Base-by-base conservation (phyloP, 2,888 invertebrate species). In the Nemapogon koenigi region DNA sequence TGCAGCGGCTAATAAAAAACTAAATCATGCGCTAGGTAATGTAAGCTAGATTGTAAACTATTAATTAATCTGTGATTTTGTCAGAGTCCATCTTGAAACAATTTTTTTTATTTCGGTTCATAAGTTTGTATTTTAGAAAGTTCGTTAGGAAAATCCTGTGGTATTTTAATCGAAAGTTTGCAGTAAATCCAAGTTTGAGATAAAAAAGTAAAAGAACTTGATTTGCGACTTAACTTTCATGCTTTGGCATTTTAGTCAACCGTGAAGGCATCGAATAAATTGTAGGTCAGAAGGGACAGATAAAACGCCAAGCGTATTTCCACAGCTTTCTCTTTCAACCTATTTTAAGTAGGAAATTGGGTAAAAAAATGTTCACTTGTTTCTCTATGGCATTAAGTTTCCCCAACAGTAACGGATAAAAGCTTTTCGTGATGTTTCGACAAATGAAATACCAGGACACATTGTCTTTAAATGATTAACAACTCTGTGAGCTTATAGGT, bases 241-340 rank as follows among this genome's bases (percentile, higher is more conserved):
- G 67, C 71, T 73, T 73, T 71, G 70, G 68, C 70, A 63, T 73
- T 73, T 73, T 65, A 72, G 64, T 72, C 71, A 69, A 68, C 65
- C 72, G 72, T 71, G 66, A 73, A 73, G 68, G 63, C 69, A 68
- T 66, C 65, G 67, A 71, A 72, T 73, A 71, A 73, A 75, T 73
- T 72, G 72, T 75, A 68, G 71, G 75, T 73, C 75, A 70, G 67
- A 69, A 70, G 72, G 75, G 73, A 75, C 70, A 73, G 69, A 76
- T 73, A 73, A 75, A 73, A 55, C 59, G 62, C 51, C 49, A 49
- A 62, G 54, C 57, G 60, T 57, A 58, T 63, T 66, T 66, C 58
- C 56, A 53, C 51, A 49, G 55, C 53, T 62, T 64, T 68, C 52
- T 53, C 57, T 62, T 62, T 63, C 19, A 33, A 16, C 33, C 33